Base-by-base conservation (phyloP, 2,797 vertebrate species). In the Scolopax rusticola region DNA sequence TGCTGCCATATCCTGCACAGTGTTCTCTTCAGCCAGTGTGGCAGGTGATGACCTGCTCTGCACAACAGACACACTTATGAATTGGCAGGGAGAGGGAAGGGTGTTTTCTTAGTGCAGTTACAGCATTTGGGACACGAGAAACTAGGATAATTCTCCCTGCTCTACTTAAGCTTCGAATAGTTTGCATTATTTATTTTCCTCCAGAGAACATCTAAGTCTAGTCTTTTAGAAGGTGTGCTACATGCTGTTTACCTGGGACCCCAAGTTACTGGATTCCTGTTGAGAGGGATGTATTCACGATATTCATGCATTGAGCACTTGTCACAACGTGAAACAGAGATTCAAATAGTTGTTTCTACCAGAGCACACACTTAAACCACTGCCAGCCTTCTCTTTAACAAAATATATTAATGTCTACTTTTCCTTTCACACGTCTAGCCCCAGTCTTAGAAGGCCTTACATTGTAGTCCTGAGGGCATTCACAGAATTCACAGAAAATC, bases 21-120 rank as follows among this genome's bases (percentile, higher is more conserved):
- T 24, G 54, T 63, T 67, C 59, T 77, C 48, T 9, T 17, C 9
- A 1, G 47, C 41, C 18, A 18, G 17, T 1, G 3, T 30, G 45
- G 75, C 50, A 54, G 63, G 43, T 9, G 30, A 20, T 8, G 25
- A 33, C 15, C 32, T 56, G 65, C 23, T 57, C 38, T 68, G 54
- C 1, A 1, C 36, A 51, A 9, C 48, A 51, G 30, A 36, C 17
- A 71, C 21, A 8, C 38, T 5, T 7, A 40, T 0, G 1, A 30
- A 18, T 25, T 30, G 33, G 21, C 59, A 32, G 14, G 23, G 24
- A 13, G 7, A 40, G 13, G 20, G 20, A 67, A 61, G 25, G 48
- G 36, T 56, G 24, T n/a, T 73, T 82, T 40, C 77, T 56, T 4
- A 1, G n/a, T 51, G 36, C 27, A 63, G 38, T 25, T 74, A 53